Percentiles rank a stretch among this genome's conserved stretches.
These are phyloP conservation scores for Apocrypta bakeri DNA, from an alignment of 1,140 invertebrate species.

Conservation along the genomic window DNA sequence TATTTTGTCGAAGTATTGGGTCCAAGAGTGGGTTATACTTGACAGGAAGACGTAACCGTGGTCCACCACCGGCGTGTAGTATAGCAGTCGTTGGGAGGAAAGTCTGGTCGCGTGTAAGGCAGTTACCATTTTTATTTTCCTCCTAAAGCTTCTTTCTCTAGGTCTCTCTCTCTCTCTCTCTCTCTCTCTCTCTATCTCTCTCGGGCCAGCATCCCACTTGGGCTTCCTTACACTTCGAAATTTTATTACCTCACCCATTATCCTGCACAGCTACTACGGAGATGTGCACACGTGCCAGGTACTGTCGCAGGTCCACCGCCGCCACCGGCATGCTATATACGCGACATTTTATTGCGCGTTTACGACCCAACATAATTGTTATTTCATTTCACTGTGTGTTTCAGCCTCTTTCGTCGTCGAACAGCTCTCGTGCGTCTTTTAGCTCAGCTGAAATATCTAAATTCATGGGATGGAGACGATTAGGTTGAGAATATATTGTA, in stretches of 20 bases:
- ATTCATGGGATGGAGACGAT: no score
- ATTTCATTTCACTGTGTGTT: constrained; percentile 42
- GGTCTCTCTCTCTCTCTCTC: not conserved
- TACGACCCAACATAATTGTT: constrained; percentile 58
- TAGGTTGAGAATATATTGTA: no score
- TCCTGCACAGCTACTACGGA: constrained; percentile 20
- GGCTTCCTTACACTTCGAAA: constrained; percentile 47
- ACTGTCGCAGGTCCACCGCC: constrained; percentile 6
- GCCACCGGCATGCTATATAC: constrained; percentile 8
- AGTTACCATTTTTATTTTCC: constrained; percentile 47
- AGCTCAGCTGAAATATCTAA: not conserved
- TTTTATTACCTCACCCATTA: constrained; percentile 64
- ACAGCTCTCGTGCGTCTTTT: not conserved
- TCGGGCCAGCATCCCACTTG: constrained; percentile 50
- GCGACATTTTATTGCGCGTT: constrained; percentile 59
- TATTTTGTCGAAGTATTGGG: not conserved
- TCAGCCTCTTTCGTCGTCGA: not conserved
- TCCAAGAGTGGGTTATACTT: not conserved
- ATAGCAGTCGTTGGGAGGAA: constrained; percentile 17
- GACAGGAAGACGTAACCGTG: not conserved
- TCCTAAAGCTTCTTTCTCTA: constrained; percentile 48
- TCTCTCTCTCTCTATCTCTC: not conserved
- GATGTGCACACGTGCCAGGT: constrained; percentile 42
- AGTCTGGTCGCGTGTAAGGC: constrained; percentile 32
- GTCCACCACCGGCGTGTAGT: not conserved